Evolutionary conservation across 2,888 invertebrate genomes (phyloP), one percentile per base, ranked within the genome.

Genomic region (Dynastes grantii): DNA sequence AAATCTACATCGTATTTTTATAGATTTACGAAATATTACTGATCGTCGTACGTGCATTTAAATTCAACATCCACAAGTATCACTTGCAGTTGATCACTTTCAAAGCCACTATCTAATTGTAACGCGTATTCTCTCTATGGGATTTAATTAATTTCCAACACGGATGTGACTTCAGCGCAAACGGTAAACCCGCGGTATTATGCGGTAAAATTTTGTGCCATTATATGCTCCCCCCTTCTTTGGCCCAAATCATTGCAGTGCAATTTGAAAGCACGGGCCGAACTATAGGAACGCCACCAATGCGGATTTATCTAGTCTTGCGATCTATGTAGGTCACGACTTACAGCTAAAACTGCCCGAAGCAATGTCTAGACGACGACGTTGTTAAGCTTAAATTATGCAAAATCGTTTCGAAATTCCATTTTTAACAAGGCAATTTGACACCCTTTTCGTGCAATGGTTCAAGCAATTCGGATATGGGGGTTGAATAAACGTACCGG

Each of bases 251-350:
- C 68, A n/a, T 68, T 68, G 68, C 68, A 13, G 53, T 29, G 49
- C 73, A 61, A 75, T 61, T 40, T 22, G 58, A 73, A 45, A 61
- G 40, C 53, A 37, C 29, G 16, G 61, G 4, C 22, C 9, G 37
- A 32, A 32, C 40, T 16, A 11, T 40, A 58, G 27, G 29, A 58
- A 73, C 61, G 16, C 40, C 40, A 75, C 73, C 58, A 75, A 75
- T 61, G 73, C 45, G 61, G 58, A 61, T 49, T 75, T 75, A 75
- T 75, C 61, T 75, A 63, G 40, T 45, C 11, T 22, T 22, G 45
- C 73, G 61, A 61, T 75, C 73, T 75, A 61, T 61, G 61, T 75
- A 40, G 73, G 73, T 45, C 63, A 75, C 40, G 61, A 75, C 58
- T 58, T 16, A 45, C 45, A 75, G 61, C 3, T 61, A 45, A 75